These are phyloP conservation scores for Cordilura impudica DNA, from an alignment of 2,888 invertebrate species.

Conservation along the genomic window DNA sequence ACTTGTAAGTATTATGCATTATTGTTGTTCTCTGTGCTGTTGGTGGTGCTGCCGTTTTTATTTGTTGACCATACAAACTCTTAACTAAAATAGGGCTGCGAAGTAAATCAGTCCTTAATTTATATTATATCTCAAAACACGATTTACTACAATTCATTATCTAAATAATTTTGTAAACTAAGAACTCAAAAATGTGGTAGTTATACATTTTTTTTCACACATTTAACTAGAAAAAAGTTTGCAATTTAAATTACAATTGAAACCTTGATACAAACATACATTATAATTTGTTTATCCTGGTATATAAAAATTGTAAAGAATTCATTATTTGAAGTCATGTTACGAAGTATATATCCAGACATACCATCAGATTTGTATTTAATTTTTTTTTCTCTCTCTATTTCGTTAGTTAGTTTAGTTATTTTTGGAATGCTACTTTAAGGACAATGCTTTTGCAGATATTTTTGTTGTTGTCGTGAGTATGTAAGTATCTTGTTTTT, in stretches of 20 bases:
- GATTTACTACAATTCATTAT: no score
- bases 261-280: no score
- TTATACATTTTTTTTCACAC: no score
- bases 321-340: not conserved
- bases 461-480: not conserved
- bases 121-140: no score
- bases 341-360: not conserved
- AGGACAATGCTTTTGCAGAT: slow-evolving; percentile 48
- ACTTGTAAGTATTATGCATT: slow-evolving; percentile 16
- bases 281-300: slow-evolving; percentile 35
- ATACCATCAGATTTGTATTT: slow-evolving; percentile 32
- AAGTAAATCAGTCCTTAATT: no score
- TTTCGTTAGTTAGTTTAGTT: slow-evolving; percentile 44
- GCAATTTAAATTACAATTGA: no score
- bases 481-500: slow-evolving; percentile 20
- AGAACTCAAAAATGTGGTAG: no score
- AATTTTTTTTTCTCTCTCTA: not conserved
- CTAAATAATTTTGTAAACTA: no score
- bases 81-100: no score
- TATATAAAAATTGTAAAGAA: not conserved
- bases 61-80: slow-evolving; percentile 16
- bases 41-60: slow-evolving; percentile 25
- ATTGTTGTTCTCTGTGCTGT: not conserved
- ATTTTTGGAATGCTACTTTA: slow-evolving; percentile 56
- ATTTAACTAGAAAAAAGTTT: no score